Base-by-base conservation (phyloP, 2,113 vertebrate species). In the Dolichallabes microphthalmus region DNA sequence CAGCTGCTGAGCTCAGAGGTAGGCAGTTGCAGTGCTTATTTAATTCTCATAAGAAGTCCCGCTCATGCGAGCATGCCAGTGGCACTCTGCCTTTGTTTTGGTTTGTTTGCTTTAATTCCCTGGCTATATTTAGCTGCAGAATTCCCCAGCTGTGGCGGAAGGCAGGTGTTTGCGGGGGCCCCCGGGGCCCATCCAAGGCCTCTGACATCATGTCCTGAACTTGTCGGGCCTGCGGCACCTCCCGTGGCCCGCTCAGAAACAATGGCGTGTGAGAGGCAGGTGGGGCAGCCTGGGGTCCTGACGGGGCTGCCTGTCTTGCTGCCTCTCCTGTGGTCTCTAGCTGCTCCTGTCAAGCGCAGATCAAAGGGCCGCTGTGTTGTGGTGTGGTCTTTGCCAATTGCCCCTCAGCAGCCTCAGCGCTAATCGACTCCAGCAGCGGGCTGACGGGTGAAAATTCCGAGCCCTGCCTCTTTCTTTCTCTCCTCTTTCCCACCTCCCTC, bases 171-270 rank as follows among this genome's bases (percentile, higher is more conserved):
- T 90, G 88, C 66, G 88, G 88, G 88, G 86, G 87, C 90, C 92
- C 91, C 86, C 77, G 61, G 80, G 88, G 88, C 80, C 77, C 82
- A 58, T 77, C 82, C 68, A 66, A 82, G 82, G 60, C 20, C 57
- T 78, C 89, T 95, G 93, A 94, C 93, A 91, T 95, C 94, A 94
- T 89, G 84, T 89, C 78, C 85, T 88, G 85, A 91, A 89, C 90
- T 89, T 88, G 90, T 91, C 91, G 87, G 90, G 88, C 92, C 91
- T 84, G 85, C 84, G 90, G 92, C 86, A 78, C 80, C 86, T 84
- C 89, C 80, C 61, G 20, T 82, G 80, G 85, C 84, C 87, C 91
- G 86, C 63, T 4, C 0, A 87, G 82, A 80, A 90, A 91, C 89
- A 88, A 61, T 63, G 75, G 89, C 88, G 89, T 80, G 88, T 89